Base-by-base conservation (phyloP, 2,888 invertebrate species). In the Ophion obscuratus region DNA sequence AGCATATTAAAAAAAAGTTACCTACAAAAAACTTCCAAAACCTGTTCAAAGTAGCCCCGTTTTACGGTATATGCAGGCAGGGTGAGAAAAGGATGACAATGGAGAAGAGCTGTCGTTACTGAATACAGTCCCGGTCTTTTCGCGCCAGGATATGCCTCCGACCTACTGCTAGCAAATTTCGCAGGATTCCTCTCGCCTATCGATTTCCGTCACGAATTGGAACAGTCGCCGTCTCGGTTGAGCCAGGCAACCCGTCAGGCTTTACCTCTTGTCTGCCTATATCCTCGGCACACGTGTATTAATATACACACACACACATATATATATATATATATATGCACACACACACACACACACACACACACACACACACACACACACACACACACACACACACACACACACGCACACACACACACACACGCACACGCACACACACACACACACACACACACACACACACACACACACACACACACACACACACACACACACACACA, bases 121-220 rank as follows among this genome's bases (percentile, higher is more conserved):
- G 14, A 71, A 73, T 77, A 77, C 57, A n/a, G 75, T 67, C 66
- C 71, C 66, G 57, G 47, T 74, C 83, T 77, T 77, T 40, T 20
- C 20, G 24, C 44, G 4, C 47, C 40, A 73, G 78, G 70, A 78
- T 83, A 78, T 67, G 71, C 47, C 67, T 83, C 64, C 78, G 73
- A 68, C 59, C 78, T 71, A 66, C 68, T 57, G 71, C 47, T 78
- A 79, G 68, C 74, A 75, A 83, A 68, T 83, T 83, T 79, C 64
- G 83, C 64, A 40, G 79, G 68, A 74, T 66, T 59, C 74, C 82
- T 75, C 83, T 83, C 74, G 83, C 79, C 74, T 83, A 83, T 83
- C 79, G 83, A 83, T 83, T 83, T 83, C 83, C 83, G 83, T 74
- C 83, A 79, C 74, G 83, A 83, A 83, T 79, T 83, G 83, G 83